A percentile compares a stretch with the other conserved stretches of the same genome.
Conservation (phyloP, 1,140 invertebrate species). For the Drosophila cardini region DNA sequence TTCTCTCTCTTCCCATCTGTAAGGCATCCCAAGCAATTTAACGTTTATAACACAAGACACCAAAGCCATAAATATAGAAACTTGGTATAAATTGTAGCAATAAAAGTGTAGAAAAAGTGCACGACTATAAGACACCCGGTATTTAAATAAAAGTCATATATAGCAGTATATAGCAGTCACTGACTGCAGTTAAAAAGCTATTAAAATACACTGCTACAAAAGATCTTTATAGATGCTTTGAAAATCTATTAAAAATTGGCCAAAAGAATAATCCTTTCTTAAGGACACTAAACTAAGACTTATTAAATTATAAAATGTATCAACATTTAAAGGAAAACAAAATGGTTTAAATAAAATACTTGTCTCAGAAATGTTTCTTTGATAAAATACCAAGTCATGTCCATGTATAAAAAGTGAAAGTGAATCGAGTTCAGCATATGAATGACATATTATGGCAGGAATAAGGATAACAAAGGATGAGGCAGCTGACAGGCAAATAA, state of each 20-base stretch:
- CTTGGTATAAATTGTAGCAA: neutral
- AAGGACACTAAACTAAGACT: too few relatives aligned
- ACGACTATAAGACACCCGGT: neutral
- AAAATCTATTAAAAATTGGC: too few relatives aligned
- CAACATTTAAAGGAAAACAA: too few relatives aligned
- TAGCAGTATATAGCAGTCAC: too few relatives aligned
- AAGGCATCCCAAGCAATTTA: slow-evolving; percentile 3
- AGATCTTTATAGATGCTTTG: too few relatives aligned
- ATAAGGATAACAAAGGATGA: slow-evolving; percentile 7
- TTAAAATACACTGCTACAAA: too few relatives aligned
- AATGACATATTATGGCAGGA: slow-evolving; percentile 16
- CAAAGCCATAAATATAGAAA: slow-evolving; percentile 23
- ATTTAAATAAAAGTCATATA: neutral
- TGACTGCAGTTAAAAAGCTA: too few relatives aligned
- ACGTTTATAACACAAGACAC: slow-evolving; percentile 9
- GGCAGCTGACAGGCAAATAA: slow-evolving; percentile 56
- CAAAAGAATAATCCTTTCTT: too few relatives aligned
- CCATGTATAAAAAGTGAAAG: slow-evolving; percentile 11
- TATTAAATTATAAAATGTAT: too few relatives aligned
- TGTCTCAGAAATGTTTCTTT: slow-evolving; percentile 12
- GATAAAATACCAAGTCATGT: slow-evolving; percentile 10
- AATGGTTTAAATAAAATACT: neutral
- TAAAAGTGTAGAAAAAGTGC: neutral
- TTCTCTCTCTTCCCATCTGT: neutral
- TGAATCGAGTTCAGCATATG: slow-evolving; percentile 37